Base-by-base conservation (phyloP, 2,888 invertebrate species). In the Eumacrocentrus americanus region DNA sequence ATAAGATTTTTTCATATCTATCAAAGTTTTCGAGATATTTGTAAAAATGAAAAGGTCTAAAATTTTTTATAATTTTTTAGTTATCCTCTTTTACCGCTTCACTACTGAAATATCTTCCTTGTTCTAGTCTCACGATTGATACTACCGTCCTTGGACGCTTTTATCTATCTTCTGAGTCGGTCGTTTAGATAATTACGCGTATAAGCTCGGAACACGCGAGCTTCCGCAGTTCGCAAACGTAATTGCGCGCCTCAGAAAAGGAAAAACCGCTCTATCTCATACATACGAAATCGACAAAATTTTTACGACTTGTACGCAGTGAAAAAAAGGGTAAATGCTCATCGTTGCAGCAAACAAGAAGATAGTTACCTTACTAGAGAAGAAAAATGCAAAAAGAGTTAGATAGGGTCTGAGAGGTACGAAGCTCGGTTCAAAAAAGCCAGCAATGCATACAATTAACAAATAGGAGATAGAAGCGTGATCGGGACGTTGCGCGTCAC, bases 401-500 rank as follows among this genome's bases (percentile, higher is more conserved):
- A n/a, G n/a, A n/a, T n/a, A n/a, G n/a, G n/a, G n/a, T n/a, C n/a
- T n/a, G n/a, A n/a, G n/a, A n/a, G n/a, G n/a, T n/a, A n/a, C n/a
- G n/a, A n/a, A n/a, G n/a, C n/a, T n/a, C n/a, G n/a, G n/a, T n/a
- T n/a, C n/a, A n/a, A n/a, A n/a, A 44, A 42, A 50, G 61, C 53
- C 65, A 67, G 69, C 71, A 75, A 71, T 69, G 68, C 68, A 72
- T 74, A 74, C 69, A 70, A 67, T 72, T 62, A 73, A 68, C 73
- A 68, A 67, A 37, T 42, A 58, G 60, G 67, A 79, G 79, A 78
- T 80, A 77, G 72, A 77, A 62, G 77, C 77, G 74, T 76, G 79
- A 77, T 76, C 71, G 70, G 67, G 66, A 68, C 67, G 73, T 70
- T 69, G 69, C 61, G 70, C 73, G 75, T 74, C 72, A 73, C 75